phyloP scores from a whole-genome alignment of 92 coral and sea anemone species.

The Palythoa grandiflora region DNA sequence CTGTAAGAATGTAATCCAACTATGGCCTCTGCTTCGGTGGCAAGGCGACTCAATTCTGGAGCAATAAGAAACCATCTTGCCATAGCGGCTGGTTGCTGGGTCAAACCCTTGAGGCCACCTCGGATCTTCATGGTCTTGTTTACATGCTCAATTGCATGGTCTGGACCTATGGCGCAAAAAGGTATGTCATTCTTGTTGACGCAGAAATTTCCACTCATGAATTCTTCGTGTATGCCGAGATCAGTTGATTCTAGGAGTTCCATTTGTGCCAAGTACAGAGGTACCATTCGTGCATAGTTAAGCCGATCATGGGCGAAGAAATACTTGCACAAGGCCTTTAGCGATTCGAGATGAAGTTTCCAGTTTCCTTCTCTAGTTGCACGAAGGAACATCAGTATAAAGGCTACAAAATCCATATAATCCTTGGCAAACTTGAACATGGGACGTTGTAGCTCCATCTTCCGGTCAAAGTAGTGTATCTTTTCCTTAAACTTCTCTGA shows the following conservation, averaged over 20 bases:
- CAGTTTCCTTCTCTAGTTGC: slow-evolving; percentile 61
- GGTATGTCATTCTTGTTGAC: slow-evolving; percentile 73
- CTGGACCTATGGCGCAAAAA: slow-evolving; percentile 67
- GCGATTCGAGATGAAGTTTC: slow-evolving; percentile 64
- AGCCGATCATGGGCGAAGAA: slow-evolving; percentile 69
- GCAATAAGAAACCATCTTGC: slow-evolving; percentile 67
- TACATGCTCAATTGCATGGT: slow-evolving; percentile 61
- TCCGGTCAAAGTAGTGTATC: no score
- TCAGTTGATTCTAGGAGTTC: slow-evolving; percentile 33
- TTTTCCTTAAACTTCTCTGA: no score
- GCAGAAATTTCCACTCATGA: slow-evolving; percentile 51
- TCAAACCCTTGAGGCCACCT: slow-evolving; percentile 62
- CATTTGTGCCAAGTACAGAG: slow-evolving; percentile 73
- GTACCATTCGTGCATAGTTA: slow-evolving; percentile 58
- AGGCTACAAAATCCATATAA: slow-evolving; percentile 19
- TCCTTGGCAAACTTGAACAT: neutral
- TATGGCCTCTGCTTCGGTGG: slow-evolving; percentile 53
- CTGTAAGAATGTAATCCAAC: slow-evolving; percentile 25
- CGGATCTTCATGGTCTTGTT: slow-evolving; percentile 62
- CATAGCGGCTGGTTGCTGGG: slow-evolving; percentile 61
- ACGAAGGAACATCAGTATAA: slow-evolving; percentile 48
- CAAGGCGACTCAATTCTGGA: slow-evolving; percentile 50
- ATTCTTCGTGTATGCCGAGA: slow-evolving; percentile 59
- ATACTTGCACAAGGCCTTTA: slow-evolving; percentile 57
- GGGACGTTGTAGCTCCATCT: no score